These are phyloP conservation scores for Eledona agricola DNA, from an alignment of 2,888 invertebrate genomes.

Conservation along the genomic window DNA sequence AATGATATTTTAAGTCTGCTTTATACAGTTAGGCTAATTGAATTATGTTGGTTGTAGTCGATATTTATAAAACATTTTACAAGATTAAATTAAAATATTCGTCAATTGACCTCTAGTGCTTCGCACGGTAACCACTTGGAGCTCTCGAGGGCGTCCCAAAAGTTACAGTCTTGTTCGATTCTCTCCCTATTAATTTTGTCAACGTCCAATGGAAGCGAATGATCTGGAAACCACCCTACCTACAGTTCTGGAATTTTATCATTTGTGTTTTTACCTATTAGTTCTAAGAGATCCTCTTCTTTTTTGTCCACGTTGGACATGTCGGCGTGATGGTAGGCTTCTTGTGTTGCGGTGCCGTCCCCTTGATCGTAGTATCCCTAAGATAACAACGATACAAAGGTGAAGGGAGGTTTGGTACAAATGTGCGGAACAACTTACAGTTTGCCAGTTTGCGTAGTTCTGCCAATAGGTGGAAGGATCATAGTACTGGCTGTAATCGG, in stretches of 20 bases:
- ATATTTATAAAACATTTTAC: conserved; percentile 7
- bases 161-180: conserved; percentile 76
- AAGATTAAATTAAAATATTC: conserved; percentile 1
- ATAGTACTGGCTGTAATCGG: conserved; percentile 81
- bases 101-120: conserved; percentile 70
- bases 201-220: conserved; percentile 76
- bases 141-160: conserved; percentile 84
- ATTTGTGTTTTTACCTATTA: conserved; percentile 69
- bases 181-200: conserved; percentile 81
- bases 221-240: conserved; percentile 68
- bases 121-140: conserved; percentile 87
- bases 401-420: too few species aligned
- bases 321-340: conserved; percentile 58
- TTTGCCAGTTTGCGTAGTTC: conserved; percentile 82
- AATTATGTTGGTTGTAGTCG: too few species aligned
- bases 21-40: too few species aligned
- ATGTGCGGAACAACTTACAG: too few species aligned
- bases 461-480: conserved; percentile 89
- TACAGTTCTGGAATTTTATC: conserved; percentile 3
- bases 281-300: conserved; percentile 73
- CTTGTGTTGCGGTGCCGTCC: conserved; percentile 57
- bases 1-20: too few species aligned
- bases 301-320: conserved; percentile 52
- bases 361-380: conserved; percentile 62
- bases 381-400: too few species aligned